These are phyloP conservation scores for Scaptomyza reducta DNA, from an alignment of 2,888 invertebrate genomes.

Conservation along the genomic window DNA sequence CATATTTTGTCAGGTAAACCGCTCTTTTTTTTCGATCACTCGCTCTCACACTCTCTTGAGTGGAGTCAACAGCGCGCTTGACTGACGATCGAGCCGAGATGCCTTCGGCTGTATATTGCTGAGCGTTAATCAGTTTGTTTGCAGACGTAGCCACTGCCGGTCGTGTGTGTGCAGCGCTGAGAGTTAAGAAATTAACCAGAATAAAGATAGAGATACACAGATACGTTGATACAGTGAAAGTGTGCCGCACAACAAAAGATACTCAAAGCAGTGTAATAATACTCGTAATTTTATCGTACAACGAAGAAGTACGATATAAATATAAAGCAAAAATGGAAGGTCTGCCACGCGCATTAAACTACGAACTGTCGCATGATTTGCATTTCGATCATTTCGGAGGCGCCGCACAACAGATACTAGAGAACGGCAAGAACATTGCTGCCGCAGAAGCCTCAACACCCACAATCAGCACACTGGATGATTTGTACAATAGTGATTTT, in stretches of 20 bases:
- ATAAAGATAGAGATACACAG: slow-evolving; percentile 23
- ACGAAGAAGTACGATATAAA: slow-evolving; percentile 9
- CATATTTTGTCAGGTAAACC: slow-evolving; percentile 56
- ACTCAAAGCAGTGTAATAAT: slow-evolving; percentile 19
- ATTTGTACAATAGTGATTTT: slow-evolving; percentile 72
- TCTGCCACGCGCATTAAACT: slow-evolving; percentile 81
- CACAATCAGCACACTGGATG: slow-evolving; percentile 70
- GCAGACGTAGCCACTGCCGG: slow-evolving; percentile 55
- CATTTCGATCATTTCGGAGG: slow-evolving; percentile 80
- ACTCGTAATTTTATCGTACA: slow-evolving; percentile 34
- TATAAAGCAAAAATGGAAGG: slow-evolving; percentile 75
- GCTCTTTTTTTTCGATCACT: slow-evolving; percentile 1
- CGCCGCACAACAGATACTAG: slow-evolving; percentile 77
- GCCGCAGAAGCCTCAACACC: slow-evolving; percentile 70
- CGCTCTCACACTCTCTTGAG: slow-evolving; percentile 54
- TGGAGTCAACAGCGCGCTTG: slow-evolving; percentile 45
- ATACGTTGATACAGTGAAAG: slow-evolving; percentile 62
- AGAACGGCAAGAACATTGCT: slow-evolving; percentile 59
- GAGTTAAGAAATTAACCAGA: slow-evolving; percentile 32
- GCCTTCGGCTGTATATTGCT: slow-evolving; percentile 44
- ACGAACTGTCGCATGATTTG: slow-evolving; percentile 81
- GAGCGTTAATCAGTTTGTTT: slow-evolving; percentile 72
- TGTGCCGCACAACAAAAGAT: slow-evolving; percentile 52
- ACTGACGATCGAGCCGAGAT: slow-evolving; percentile 41
- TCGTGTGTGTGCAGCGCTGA: slow-evolving; percentile 50